A percentile compares a stretch with the other conserved stretches of the same genome.
Evolutionary conservation across 2,113 vertebrate genomes (phyloP).

Genomic region (Laterallus jamaicensis): DNA sequence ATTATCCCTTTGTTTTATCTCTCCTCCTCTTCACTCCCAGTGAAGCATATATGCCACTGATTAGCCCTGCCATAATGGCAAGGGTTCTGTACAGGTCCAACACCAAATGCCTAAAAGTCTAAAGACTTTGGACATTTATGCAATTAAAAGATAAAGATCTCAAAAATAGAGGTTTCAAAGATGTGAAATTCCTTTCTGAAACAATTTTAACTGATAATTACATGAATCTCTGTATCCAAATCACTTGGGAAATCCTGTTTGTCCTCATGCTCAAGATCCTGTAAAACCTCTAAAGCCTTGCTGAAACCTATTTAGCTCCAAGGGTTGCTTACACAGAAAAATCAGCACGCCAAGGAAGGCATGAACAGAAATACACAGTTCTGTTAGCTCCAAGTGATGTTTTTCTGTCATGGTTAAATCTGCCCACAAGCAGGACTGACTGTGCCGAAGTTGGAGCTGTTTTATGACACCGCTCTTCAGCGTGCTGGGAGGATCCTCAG

Average conservation of each 20-base stretch:
- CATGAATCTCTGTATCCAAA: background rate
- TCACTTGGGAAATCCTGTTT: background rate
- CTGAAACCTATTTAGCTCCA: background rate
- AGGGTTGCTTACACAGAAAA: background rate
- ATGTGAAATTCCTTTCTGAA: background rate
- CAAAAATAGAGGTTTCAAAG: background rate
- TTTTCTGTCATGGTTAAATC: background rate
- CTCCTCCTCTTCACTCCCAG: background rate
- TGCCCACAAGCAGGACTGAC: background rate
- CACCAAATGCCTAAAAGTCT: background rate
- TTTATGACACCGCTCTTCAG: background rate
- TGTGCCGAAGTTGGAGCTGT: background rate
- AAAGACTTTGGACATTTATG: background rate
- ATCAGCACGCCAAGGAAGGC: accelerated
- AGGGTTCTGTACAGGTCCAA: background rate
- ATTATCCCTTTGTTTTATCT: background rate
- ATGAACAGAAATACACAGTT: background rate
- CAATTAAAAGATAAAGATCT: background rate
- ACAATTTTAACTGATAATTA: background rate
- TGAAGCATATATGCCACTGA: background rate
- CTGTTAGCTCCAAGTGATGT: background rate
- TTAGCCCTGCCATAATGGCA: background rate
- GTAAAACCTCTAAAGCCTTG: background rate
- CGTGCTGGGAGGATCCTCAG: background rate
- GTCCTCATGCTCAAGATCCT: background rate